Conservation (phyloP, 2,797 vertebrate species). For the Ceryle rudis region DNA sequence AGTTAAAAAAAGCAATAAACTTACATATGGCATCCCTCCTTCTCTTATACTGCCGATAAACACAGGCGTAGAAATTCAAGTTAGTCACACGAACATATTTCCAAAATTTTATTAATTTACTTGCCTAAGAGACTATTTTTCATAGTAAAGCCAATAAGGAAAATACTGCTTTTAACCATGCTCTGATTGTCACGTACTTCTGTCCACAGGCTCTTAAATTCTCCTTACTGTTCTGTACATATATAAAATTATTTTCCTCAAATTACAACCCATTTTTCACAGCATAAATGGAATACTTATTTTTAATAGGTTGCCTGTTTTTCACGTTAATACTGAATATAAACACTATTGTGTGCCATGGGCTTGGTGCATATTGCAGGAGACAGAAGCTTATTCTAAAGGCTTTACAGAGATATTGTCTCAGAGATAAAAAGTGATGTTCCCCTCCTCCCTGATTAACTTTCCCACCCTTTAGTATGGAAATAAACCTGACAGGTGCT, state of each 20-base stretch:
- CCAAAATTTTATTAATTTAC: not conserved
- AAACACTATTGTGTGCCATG: not conserved
- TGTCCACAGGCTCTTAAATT: not conserved
- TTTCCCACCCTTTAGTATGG: not conserved
- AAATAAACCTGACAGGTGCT: conserved; percentile 33
- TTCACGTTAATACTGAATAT: not conserved
- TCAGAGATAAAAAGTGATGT: not conserved
- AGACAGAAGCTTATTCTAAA: not conserved
- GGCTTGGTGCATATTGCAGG: not conserved
- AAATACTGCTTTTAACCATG: not conserved
- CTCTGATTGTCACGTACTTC: not conserved
- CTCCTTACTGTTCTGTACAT: not conserved
- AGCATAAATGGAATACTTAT: not conserved
- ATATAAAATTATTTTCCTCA: not conserved
- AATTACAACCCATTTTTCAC: not conserved
- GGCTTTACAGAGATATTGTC: not conserved
- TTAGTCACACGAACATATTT: not conserved
- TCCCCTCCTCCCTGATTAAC: not conserved
- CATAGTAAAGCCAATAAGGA: not conserved
- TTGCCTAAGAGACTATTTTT: not conserved
- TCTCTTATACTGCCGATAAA: not conserved
- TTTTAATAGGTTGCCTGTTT: not conserved
- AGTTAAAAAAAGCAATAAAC: not conserved
- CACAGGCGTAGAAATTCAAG: not conserved
- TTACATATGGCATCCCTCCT: not conserved